A percentile compares a stretch with the other conserved stretches of the same genome.
Evolutionary conservation across 35 echinoderm and acorn worm genomes (phyloP).

Genomic region (Diadema setosum): DNA sequence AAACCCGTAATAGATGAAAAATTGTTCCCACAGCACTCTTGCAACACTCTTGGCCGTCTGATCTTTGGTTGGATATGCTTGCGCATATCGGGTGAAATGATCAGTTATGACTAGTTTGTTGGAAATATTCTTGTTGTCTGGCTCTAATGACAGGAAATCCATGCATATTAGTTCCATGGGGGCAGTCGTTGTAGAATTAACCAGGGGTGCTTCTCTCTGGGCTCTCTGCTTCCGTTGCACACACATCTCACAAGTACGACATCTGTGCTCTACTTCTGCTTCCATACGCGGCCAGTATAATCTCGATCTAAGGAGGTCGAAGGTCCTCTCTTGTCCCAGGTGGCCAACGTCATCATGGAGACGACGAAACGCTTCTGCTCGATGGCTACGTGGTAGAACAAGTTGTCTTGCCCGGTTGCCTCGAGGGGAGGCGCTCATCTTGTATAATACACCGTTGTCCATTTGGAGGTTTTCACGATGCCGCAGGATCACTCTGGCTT

Average conservation of each 20-base stretch:
- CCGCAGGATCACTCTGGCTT: background rate
- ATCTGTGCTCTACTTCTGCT: background rate
- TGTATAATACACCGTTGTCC: background rate
- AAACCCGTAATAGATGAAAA: too few species aligned
- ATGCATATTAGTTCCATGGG: conserved; percentile 51
- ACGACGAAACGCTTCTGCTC: background rate
- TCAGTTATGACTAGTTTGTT: conserved; percentile 58
- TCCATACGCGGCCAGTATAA: conserved; percentile 57
- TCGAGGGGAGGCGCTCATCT: background rate
- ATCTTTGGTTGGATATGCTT: conserved; percentile 55
- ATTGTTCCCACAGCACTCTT: too few species aligned
- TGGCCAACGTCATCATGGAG: conserved; percentile 18
- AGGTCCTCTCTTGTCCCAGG: background rate
- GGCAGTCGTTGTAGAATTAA: conserved; percentile 6
- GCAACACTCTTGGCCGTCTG: conserved; percentile 81
- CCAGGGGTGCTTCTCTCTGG: background rate
- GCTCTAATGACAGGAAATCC: too few species aligned
- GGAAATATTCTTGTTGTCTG: background rate
- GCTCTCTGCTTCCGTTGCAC: background rate
- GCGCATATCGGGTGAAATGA: conserved; percentile 50
- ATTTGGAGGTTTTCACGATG: background rate
- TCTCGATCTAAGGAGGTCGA: background rate
- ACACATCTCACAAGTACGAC: background rate
- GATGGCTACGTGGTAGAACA: background rate
- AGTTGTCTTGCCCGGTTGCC: background rate